Conservation (phyloP, 2,113 vertebrate species). For the Emberiza fucata region DNA sequence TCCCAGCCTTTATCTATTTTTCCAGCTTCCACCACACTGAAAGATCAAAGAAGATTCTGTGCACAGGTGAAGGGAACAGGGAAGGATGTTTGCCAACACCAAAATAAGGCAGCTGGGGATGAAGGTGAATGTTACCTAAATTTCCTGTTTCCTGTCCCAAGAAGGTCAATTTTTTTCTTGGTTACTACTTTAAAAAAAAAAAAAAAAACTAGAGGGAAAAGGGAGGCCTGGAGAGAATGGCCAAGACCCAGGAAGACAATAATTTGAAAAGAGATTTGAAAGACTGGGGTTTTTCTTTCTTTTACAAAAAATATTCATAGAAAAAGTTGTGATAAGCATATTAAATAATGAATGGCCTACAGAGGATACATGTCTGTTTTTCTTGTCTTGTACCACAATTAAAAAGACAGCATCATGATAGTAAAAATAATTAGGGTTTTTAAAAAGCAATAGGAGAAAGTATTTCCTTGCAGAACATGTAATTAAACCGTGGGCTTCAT, state of each 20-base stretch:
- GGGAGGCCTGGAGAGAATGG: not conserved
- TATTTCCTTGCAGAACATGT: not conserved
- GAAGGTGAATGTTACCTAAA: not conserved
- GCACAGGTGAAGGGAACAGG: not conserved
- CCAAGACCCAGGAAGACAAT: not conserved
- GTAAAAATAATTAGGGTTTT: not conserved
- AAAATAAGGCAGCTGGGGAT: not conserved
- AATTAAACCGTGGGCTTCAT: not conserved
- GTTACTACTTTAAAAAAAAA: not conserved
- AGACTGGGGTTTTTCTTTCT: not conserved
- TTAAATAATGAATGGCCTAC: not conserved
- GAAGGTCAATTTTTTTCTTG: not conserved
- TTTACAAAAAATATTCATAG: not conserved
- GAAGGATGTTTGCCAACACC: not conserved
- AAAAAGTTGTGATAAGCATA: not conserved
- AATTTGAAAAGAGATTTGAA: not conserved
- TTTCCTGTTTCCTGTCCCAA: not conserved
- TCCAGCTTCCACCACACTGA: not conserved
- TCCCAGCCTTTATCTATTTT: not conserved
- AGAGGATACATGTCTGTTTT: not conserved
- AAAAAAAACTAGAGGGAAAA: not conserved
- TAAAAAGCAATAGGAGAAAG: not conserved
- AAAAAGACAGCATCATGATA: not conserved
- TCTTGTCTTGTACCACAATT: not conserved
- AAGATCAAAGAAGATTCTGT: not conserved